phyloP scores from a whole-genome alignment of 2,113 vertebrate species.

The Corythornis madagascariensis region DNA sequence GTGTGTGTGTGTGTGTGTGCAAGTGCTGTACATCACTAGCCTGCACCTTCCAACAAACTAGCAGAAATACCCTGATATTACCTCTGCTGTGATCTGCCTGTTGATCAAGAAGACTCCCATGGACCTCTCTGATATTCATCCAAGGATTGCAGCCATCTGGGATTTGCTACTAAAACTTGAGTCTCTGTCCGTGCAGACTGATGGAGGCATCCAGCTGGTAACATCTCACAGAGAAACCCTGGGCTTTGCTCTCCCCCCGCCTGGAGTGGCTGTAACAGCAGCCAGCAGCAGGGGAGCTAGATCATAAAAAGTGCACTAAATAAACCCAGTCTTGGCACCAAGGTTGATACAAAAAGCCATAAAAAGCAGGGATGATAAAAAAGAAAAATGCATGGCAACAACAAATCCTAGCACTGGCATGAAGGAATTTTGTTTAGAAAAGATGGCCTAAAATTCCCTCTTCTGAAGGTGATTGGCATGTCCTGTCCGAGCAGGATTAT shows the following conservation, averaged over 20 bases:
- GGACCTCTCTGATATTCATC: background rate
- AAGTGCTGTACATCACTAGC: background rate
- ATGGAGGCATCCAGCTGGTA: background rate
- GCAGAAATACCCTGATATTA: background rate
- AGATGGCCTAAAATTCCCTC: background rate
- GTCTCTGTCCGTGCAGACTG: background rate
- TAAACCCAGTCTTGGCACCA: background rate
- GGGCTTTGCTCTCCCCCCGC: background rate
- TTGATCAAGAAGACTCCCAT: background rate
- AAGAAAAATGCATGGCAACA: background rate
- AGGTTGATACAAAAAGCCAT: background rate
- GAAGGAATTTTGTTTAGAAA: background rate
- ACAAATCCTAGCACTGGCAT: background rate
- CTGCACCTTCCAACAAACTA: background rate
- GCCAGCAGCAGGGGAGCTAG: background rate
- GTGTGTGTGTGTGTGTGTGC: background rate
- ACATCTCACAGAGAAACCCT: background rate
- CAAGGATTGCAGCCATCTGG: background rate
- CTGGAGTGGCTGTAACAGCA: background rate
- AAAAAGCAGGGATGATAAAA: background rate
- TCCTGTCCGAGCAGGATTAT: slow-evolving; percentile 13
- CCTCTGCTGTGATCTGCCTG: background rate
- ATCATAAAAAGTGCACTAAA: slow-evolving; percentile 12
- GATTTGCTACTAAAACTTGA: background rate
- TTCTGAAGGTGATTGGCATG: background rate